Base-by-base conservation (phyloP, 2,888 invertebrate genomes). In the Mythimna lalbum region DNA sequence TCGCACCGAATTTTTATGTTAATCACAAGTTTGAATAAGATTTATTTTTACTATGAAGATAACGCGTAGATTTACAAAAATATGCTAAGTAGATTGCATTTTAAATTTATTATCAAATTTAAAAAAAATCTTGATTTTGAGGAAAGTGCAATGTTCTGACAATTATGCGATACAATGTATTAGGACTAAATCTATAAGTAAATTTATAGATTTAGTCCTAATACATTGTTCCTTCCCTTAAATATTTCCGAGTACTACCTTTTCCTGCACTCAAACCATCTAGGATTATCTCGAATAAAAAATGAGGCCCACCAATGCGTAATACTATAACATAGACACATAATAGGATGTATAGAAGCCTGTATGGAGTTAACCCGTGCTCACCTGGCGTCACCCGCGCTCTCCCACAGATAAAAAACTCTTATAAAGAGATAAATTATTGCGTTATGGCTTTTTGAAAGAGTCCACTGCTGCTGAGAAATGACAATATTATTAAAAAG, bases 401-500 rank as follows among this genome's bases (percentile, higher is more conserved):
- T 91, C 93, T 94, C 95, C 92, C 94, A 94, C 93, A 92, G 92
- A 92, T 91, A 94, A 95, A 93, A 95, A 94, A 93, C 91, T 93
- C 90, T 95, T 96, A 96, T 96, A 95, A 95, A 96, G 95, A 96
- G 91, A 96, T 96, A 96, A 96, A 96, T 96, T 96, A 96, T 96
- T 95, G 90, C 94, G 89, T 96, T 95, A 96, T 96, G 90, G 95
- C 91, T 95, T 95, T 96, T 96, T 96, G 96, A 96, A 95, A 95
- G 96, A 96, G 95, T 95, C 95, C 96, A 96, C 92, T 95, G 93
- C 95, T 95, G 96, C 93, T 96, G 95, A 96, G 96, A 96, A 96
- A 96, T 96, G 96, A 96, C 95, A 95, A 95, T 96, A 96, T 96
- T 96, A 96, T 96, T 96, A 96, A 96, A 96, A 96, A 96, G 94